phyloP scores from a whole-genome alignment of 2,888 invertebrate genomes.

The Creontiades dilutus region DNA sequence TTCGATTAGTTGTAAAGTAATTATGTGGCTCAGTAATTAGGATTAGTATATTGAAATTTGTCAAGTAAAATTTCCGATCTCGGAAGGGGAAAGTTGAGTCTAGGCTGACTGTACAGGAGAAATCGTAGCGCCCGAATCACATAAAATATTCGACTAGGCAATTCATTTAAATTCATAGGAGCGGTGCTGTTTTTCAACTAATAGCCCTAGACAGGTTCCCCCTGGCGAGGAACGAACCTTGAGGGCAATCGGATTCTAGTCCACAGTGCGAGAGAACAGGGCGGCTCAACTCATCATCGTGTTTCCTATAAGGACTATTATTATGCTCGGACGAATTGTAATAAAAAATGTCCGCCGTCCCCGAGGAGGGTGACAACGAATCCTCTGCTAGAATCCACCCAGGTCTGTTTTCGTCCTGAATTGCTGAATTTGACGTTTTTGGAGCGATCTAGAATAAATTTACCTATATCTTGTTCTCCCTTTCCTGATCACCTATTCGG shows the following conservation, averaged over 20 bases:
- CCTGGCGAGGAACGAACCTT: neutral
- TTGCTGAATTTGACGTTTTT: conserved; percentile 19
- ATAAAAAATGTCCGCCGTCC: conserved; percentile 29
- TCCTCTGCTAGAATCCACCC: neutral
- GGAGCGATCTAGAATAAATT: conserved; percentile 46
- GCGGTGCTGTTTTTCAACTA: conserved; percentile 50
- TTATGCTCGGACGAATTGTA: conserved; percentile 29
- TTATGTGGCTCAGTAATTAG: no score
- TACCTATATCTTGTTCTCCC: neutral
- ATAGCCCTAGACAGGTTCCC: conserved; percentile 51
- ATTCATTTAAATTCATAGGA: conserved; percentile 55
- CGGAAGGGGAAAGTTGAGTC: neutral
- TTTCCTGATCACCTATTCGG: neutral
- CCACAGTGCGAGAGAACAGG: conserved; percentile 37
- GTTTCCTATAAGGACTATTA: conserved; percentile 45
- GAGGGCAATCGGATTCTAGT: conserved; percentile 45
- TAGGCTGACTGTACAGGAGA: neutral
- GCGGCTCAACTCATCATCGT: neutral
- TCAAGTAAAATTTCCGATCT: neutral
- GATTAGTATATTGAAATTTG: no score
- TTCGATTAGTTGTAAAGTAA: no score
- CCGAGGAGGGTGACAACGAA: neutral
- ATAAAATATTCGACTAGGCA: conserved; percentile 34
- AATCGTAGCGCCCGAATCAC: neutral
- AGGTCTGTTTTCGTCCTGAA: neutral